Conservation (phyloP, 2,113 vertebrate genomes). For the Hemibagrus wyckioides region DNA sequence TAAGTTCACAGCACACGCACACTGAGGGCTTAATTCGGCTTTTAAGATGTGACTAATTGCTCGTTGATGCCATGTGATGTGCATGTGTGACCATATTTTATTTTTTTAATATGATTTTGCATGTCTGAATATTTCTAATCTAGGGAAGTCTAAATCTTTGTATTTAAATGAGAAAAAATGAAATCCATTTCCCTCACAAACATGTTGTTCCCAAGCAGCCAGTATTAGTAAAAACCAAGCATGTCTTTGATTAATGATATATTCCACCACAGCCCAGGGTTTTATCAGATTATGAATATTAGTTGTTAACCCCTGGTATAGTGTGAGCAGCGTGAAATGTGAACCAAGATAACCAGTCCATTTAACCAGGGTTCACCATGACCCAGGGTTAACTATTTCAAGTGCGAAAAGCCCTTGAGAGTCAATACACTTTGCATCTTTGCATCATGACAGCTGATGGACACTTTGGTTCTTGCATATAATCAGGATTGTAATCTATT, state of each 20-base stretch:
- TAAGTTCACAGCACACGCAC: constrained; percentile 32
- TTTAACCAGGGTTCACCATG: no score
- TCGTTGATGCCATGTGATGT: no score
- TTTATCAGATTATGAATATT: neutral
- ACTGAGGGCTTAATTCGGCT: neutral
- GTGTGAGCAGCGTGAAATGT: no score
- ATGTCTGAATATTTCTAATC: neutral
- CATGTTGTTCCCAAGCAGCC: neutral
- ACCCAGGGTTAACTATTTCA: no score
- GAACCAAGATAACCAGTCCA: no score
- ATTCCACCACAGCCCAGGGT: neutral
- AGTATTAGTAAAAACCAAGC: neutral
- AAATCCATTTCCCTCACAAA: neutral
- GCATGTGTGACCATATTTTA: neutral
- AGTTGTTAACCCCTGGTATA: no score
- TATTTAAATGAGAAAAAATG: neutral
- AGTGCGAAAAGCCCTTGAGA: no score
- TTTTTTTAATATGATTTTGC: neutral
- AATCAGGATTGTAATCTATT: neutral
- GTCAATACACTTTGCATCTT: neutral
- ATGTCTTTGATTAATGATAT: neutral
- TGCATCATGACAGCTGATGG: neutral
- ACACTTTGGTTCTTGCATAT: neutral
- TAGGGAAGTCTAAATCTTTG: neutral
- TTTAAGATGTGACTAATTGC: constrained; percentile 15